Evolutionary conservation across 1,140 invertebrate species (phyloP).

Genomic region (honey bee (Apis mellifera)): DNA sequence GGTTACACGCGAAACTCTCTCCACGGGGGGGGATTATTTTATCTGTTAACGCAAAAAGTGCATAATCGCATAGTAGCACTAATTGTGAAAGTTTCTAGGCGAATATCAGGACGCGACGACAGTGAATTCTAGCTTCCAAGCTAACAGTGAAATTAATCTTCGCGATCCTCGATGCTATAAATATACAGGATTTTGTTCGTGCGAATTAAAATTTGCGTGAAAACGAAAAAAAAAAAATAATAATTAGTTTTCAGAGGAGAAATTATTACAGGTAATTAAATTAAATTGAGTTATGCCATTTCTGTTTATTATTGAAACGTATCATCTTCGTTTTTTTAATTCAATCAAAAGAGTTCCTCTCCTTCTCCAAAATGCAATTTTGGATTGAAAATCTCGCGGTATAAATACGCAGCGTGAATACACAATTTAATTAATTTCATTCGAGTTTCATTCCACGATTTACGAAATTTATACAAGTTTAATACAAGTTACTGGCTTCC

Average conservation of each 20-base stretch:
- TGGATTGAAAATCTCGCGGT: no score
- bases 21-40: background rate
- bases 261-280: no score
- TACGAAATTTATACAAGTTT: background rate
- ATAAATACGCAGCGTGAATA: no score
- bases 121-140: background rate
- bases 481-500: background rate
- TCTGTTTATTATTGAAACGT: no score
- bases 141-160: constrained; percentile 3
- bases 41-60: constrained; percentile 8
- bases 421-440: constrained; percentile 4
- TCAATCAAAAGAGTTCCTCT: no score
- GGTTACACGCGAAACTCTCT: background rate
- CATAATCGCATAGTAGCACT: constrained; percentile 2
- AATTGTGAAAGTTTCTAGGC: constrained; percentile 7
- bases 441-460: background rate
- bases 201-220: no score
- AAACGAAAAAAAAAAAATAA: background rate
- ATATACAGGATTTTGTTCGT: no score
- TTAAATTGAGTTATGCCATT: no score
- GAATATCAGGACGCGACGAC: background rate
- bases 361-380: no score
- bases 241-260: no score
- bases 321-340: no score
- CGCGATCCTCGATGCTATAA: background rate